Percentiles rank a stretch among this genome's conserved stretches.
These are phyloP conservation scores for Pterostichus madidus DNA, from an alignment of 2,888 invertebrate species.

Conservation along the genomic window DNA sequence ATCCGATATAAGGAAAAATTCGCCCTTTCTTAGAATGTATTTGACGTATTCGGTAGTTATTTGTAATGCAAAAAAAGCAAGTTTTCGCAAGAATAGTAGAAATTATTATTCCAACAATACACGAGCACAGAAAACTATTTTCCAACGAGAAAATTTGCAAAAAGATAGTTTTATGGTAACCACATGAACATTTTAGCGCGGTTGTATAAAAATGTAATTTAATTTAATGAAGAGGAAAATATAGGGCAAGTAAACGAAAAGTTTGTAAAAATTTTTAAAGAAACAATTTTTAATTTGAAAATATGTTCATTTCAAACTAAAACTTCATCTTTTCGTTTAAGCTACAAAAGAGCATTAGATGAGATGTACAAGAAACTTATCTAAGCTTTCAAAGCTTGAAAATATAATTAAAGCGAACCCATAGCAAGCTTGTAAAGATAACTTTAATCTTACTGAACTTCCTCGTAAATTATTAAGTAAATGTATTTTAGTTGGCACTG, in stretches of 20 bases:
- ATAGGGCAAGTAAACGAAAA: slow-evolving; percentile 1
- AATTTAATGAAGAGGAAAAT: slow-evolving; percentile 19
- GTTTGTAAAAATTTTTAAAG: not conserved
- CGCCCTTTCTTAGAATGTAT: no score
- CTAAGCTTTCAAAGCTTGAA: slow-evolving; percentile 19
- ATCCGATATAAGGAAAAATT: no score
- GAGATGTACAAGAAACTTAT: slow-evolving; percentile 30
- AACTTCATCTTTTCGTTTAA: not conserved
- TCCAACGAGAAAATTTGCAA: no score
- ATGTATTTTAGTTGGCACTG: slow-evolving; percentile 37
- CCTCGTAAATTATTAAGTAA: slow-evolving; percentile 31
- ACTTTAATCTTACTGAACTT: slow-evolving; percentile 45
- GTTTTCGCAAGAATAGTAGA: no score
- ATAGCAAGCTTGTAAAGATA: slow-evolving; percentile 34
- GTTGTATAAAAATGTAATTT: no score
- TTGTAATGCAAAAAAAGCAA: no score
- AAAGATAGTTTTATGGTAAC: no score
- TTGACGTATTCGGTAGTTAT: no score
- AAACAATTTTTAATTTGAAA: slow-evolving; percentile 18
- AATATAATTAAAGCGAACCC: slow-evolving; percentile 29
- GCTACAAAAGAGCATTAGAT: slow-evolving; percentile 22
- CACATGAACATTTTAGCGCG: no score
- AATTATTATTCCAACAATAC: no score
- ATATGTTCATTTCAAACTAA: slow-evolving; percentile 7
- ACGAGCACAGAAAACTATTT: no score